Percentiles rank a stretch among this genome's conserved stretches.
Conservation (phyloP, 2,888 invertebrate species). For the Hirtodrosophila cameraria region DNA sequence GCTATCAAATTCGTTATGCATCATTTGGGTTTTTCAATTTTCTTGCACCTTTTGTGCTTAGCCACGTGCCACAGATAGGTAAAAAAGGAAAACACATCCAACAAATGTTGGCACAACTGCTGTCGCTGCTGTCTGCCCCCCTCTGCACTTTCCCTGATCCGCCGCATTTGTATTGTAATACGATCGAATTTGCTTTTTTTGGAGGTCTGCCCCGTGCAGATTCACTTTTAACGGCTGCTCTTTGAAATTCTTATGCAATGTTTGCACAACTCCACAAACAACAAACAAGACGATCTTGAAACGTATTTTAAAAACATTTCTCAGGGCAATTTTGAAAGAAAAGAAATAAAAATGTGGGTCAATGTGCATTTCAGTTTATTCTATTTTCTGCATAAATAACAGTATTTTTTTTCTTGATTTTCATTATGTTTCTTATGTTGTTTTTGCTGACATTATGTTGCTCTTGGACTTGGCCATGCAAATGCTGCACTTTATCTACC, state of each 20-base stretch:
- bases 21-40: slow-evolving; percentile 61
- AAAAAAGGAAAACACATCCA: slow-evolving; percentile 44
- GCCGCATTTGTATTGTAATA: slow-evolving; percentile 67
- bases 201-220: slow-evolving; percentile 19
- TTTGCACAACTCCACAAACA: slow-evolving; percentile 50
- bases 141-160: slow-evolving; percentile 35
- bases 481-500: slow-evolving; percentile 47
- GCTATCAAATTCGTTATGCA: slow-evolving; percentile 71
- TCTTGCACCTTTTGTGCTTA: slow-evolving; percentile 67
- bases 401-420: too few species aligned
- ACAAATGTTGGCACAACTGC: slow-evolving; percentile 77
- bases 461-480: slow-evolving; percentile 81
- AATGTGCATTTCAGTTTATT: slow-evolving; percentile 47
- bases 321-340: slow-evolving; percentile 41
- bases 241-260: slow-evolving; percentile 63
- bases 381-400: slow-evolving; percentile 63
- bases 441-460: slow-evolving; percentile 60
- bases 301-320: slow-evolving; percentile 23
- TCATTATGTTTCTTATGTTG: not conserved
- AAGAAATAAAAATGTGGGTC: slow-evolving; percentile 68
- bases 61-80: slow-evolving; percentile 65
- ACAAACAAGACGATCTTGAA: slow-evolving; percentile 46
- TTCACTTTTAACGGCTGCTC: slow-evolving; percentile 62
- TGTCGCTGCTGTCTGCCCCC: slow-evolving; percentile 27
- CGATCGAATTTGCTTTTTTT: slow-evolving; percentile 47